Base-by-base conservation (phyloP, 2,113 vertebrate species). In the Leptocoma aspasia region DNA sequence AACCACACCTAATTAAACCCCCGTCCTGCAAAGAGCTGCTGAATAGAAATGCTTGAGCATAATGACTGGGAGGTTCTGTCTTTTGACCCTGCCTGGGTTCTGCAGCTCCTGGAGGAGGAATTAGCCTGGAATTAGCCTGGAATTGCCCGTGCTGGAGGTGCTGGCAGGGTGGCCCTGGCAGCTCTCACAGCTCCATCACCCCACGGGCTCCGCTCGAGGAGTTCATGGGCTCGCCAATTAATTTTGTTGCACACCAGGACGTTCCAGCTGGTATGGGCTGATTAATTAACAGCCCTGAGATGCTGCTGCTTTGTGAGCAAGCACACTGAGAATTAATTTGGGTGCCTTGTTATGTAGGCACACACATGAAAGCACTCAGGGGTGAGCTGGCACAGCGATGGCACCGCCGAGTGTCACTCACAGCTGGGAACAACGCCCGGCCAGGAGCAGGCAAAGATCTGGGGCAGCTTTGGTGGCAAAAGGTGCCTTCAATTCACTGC, bases 121-220 rank as follows among this genome's bases (percentile, higher is more conserved):
- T 44, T 6, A 33, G 41, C 14, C 20, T 33, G 41, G 61, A 30
- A 63, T 41, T 3, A 27, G 15, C 10, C 33, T 0, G 4, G 52
- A 19, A 10, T 2, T 54, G 15, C 5, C 8, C 1, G 0, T 6
- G 14, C 24, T 20, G 1, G 15, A 41, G 89, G 75, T 33, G 31
- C 50, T 15, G 28, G 18, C 19, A 19, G 70, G 37, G 26, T 33
- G 63, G 64, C 59, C 42, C 56, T 4, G 2, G 77, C 61, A 57
- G 30, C 69, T 3, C 39, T 13, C n/a, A 1, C 60, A 13, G 44
- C 44, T 18, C 68, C 28, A 27, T 14, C 63, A 13, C n/a, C 1
- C 1, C 7, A 2, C 0, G 10, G 23, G 31, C 37, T 66, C 26
- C 5, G 49, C 3, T 27, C 0, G 0, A 60, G 33, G 17, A 5